These are phyloP conservation scores for Mus caroli DNA, from an alignment of 2,797 vertebrate species.

Conservation along the genomic window DNA sequence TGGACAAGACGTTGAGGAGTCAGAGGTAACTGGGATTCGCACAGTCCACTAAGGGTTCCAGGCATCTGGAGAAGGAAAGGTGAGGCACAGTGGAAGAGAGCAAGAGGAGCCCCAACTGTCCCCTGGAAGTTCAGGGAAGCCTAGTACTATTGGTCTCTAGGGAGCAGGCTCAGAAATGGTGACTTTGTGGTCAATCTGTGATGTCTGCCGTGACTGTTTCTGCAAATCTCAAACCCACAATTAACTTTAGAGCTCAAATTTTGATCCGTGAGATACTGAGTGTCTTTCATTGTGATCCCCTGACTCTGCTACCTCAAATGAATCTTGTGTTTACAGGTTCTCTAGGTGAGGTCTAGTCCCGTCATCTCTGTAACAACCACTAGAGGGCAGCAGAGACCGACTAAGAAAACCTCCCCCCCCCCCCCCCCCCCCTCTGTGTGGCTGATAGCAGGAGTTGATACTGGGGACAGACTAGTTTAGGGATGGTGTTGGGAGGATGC, in stretches of 20 bases:
- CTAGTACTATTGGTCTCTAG: neutral
- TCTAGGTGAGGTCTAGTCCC: neutral
- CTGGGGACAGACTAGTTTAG: neutral
- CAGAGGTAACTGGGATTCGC: neutral
- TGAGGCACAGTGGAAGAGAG: neutral
- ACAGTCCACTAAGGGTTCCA: neutral
- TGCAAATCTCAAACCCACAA: neutral
- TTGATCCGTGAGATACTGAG: neutral
- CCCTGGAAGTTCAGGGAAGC: neutral
- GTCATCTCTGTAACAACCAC: constrained; percentile 15
- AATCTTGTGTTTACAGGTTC: neutral
- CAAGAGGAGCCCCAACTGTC: neutral
- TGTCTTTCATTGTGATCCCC: neutral
- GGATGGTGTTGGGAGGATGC: neutral
- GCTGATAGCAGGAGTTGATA: neutral
- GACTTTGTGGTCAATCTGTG: neutral
- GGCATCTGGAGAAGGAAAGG: too few species aligned
- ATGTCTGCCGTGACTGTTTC: neutral
- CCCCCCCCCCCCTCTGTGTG: too few species aligned
- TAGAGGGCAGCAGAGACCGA: constrained; percentile 88
- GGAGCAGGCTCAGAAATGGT: neutral
- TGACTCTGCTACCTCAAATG: neutral
- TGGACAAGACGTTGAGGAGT: too few species aligned
- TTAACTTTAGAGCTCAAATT: neutral
- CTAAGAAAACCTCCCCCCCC: too few species aligned